Conservation (phyloP, 2,888 invertebrate genomes). For the Oeneis ivallda region DNA sequence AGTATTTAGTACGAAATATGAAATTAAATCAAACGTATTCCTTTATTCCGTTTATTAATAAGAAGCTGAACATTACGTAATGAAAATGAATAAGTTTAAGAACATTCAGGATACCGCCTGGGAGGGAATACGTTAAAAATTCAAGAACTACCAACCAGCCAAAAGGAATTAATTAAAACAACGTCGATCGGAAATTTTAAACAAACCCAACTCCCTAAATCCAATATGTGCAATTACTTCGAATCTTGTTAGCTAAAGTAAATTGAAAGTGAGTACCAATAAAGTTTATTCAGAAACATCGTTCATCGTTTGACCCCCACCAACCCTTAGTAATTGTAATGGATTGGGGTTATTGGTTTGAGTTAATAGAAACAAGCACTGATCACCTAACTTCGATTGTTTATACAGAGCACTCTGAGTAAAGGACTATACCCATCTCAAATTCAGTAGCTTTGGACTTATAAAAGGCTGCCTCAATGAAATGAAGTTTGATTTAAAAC, state of each 20-base stretch:
- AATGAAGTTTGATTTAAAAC: neutral
- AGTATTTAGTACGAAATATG: too few species aligned
- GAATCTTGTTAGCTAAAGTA: conserved; percentile 40
- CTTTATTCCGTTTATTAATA: neutral
- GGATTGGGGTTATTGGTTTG: conserved; percentile 36
- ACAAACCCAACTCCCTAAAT: conserved; percentile 39
- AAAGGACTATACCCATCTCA: neutral
- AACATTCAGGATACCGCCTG: neutral
- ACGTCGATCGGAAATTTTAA: conserved; percentile 40
- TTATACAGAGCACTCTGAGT: neutral
- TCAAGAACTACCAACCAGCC: conserved; percentile 31
- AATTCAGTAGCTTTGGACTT: neutral
- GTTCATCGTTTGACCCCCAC: conserved; percentile 38
- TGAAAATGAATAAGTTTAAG: neutral
- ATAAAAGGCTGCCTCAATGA: neutral
- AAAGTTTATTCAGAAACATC: conserved; percentile 37
- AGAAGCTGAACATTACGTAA: neutral
- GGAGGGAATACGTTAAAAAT: conserved; percentile 32
- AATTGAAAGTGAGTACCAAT: conserved; percentile 36
- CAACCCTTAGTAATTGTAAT: conserved; percentile 39
- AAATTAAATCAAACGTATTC: neutral
- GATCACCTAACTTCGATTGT: conserved; percentile 19
- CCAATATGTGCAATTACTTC: conserved; percentile 38
- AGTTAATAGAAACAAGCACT: conserved; percentile 35
- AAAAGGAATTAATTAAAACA: conserved; percentile 38